A percentile compares a stretch with the other conserved stretches of the same genome.
phyloP scores from a whole-genome alignment of 2,113 vertebrate genomes.

The Peromyscus leucopus region DNA sequence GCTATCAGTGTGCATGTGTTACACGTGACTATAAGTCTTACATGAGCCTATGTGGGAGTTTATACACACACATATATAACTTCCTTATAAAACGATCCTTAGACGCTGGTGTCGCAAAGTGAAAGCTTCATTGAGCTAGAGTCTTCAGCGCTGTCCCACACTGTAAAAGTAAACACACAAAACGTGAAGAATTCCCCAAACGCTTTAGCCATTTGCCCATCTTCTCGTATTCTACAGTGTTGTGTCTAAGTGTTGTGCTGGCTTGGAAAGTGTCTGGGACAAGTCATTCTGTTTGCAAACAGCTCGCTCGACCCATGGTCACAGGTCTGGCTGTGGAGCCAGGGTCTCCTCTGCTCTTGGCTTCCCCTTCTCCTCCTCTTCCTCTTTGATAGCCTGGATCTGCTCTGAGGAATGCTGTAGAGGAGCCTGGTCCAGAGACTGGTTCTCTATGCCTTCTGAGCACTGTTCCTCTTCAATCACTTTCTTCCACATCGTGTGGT shows the following conservation, averaged over 20 bases:
- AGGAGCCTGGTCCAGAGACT: slow-evolving; percentile 82
- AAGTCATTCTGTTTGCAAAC: slow-evolving; percentile 85
- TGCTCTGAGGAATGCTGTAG: slow-evolving; percentile 91
- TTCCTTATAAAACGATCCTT: slow-evolving; percentile 86
- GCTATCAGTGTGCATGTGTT: slow-evolving; percentile 86
- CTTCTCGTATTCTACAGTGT: slow-evolving; percentile 98
- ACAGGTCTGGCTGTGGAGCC: slow-evolving; percentile 83
- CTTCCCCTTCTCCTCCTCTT: slow-evolving; percentile 93
- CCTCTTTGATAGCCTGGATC: slow-evolving; percentile 95
- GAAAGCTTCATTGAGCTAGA: slow-evolving; percentile 89
- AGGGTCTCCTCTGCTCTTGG: slow-evolving; percentile 83
- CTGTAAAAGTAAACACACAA: slow-evolving; percentile 82
- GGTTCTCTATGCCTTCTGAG: slow-evolving; percentile 82
- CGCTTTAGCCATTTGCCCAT: slow-evolving; percentile 90
- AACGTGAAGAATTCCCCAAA: slow-evolving; percentile 66
- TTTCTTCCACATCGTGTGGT: slow-evolving; percentile 99
- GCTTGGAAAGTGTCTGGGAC: slow-evolving; percentile 92
- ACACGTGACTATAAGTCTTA: slow-evolving; percentile 56
- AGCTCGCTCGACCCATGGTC: slow-evolving; percentile 85
- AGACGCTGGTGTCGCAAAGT: slow-evolving; percentile 91
- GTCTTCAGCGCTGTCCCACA: slow-evolving; percentile 87
- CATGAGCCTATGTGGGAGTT: slow-evolving; percentile 65
- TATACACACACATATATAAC: slow-evolving; percentile 36
- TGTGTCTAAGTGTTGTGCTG: slow-evolving; percentile 99
- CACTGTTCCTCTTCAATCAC: slow-evolving; percentile 93